Percentiles rank a stretch among this genome's conserved stretches.
Conservation (phyloP, 2,113 vertebrate genomes). For the Brachypteracias leptosomus region DNA sequence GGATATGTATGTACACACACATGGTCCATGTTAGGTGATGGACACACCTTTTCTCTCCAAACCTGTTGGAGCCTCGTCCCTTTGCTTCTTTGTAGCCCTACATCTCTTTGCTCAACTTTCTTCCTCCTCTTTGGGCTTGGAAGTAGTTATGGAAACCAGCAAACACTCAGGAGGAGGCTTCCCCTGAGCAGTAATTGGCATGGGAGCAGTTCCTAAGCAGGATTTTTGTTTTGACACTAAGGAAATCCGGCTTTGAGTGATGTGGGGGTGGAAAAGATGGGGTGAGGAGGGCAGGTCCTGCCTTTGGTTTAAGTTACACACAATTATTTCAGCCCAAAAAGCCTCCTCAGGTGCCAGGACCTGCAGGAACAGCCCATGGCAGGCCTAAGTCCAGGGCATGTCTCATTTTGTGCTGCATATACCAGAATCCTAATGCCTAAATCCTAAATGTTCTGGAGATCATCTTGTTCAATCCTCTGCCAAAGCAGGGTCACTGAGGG, state of each 20-base stretch:
- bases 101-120: background rate
- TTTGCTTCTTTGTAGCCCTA: background rate
- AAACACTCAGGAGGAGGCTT: background rate
- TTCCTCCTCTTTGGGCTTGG: background rate
- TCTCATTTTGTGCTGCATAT: no score
- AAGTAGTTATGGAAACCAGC: background rate
- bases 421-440: background rate
- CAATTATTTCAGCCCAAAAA: background rate
- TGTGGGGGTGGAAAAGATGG: background rate
- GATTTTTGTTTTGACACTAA: background rate
- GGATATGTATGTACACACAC: fast-evolving
- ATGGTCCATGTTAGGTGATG: no score
- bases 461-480: no score
- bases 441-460: background rate
- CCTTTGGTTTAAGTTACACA: background rate
- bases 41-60: background rate
- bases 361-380: background rate
- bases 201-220: background rate
- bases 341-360: background rate
- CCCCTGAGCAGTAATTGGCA: background rate
- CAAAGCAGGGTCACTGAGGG: no score
- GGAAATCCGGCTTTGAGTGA: background rate
- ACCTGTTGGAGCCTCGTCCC: background rate
- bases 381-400: background rate
- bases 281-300: background rate